These are phyloP conservation scores for Hoplias malabaricus DNA, from an alignment of 2,113 vertebrate genomes.

Conservation along the genomic window DNA sequence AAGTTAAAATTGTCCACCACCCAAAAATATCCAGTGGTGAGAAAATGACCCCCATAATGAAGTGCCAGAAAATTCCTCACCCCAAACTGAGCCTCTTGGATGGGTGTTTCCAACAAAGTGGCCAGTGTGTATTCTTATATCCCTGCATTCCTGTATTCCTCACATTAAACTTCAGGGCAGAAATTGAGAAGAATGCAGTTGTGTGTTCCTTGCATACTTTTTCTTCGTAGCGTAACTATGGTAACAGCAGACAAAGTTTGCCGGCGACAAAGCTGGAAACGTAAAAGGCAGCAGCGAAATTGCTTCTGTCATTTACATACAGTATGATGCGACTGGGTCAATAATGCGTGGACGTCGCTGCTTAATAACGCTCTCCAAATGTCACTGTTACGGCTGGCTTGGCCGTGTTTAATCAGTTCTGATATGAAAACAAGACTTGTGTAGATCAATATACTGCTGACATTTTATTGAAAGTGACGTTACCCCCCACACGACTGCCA, in stretches of 20 bases:
- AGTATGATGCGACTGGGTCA: not conserved
- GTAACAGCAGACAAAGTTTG: not conserved
- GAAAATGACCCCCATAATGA: not conserved
- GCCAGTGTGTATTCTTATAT: too few relatives aligned
- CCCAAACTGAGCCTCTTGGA: not conserved
- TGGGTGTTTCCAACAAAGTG: not conserved
- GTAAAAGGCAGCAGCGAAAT: not conserved
- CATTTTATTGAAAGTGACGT: constrained; percentile 7
- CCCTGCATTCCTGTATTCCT: too few relatives aligned
- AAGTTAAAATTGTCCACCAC: not conserved
- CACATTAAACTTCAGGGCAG: too few relatives aligned
- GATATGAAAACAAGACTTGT: constrained; percentile 6
- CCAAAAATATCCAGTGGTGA: not conserved
- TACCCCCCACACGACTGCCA: too few relatives aligned
- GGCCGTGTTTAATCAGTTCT: not conserved
- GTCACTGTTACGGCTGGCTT: not conserved
- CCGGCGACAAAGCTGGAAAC: too few relatives aligned
- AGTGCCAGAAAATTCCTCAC: not conserved
- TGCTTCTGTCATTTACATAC: constrained; percentile 2
- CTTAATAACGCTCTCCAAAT: constrained; percentile 28
- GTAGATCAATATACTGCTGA: not conserved
- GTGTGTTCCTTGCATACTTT: not conserved
- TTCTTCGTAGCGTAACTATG: not conserved
- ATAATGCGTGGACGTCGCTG: not conserved
- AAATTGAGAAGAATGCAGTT: too few relatives aligned